A percentile compares a stretch with the other conserved stretches of the same genome.
phyloP scores from a whole-genome alignment of 2,797 vertebrate species.

The Lacerta agilis region DNA sequence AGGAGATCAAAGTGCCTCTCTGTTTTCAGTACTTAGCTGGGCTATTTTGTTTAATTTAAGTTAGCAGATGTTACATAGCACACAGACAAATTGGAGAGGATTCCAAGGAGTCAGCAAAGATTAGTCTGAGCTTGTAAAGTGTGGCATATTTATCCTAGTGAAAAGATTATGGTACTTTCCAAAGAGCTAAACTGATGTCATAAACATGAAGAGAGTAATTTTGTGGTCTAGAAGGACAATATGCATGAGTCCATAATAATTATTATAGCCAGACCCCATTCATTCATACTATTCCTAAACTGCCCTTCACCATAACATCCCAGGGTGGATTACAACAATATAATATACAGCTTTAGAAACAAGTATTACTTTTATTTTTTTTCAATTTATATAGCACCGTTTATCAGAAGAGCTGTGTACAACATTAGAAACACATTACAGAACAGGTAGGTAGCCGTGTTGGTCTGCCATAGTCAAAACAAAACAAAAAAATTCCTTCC shows the following conservation, averaged over 20 bases:
- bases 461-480: too few species aligned
- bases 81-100: not conserved
- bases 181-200: not conserved
- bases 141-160: constrained; percentile 2
- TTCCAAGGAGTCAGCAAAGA: not conserved
- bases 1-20: not conserved
- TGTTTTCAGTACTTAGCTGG: not conserved
- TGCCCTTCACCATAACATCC: too few species aligned
- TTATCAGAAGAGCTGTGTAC: too few species aligned
- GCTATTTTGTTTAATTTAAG: constrained; percentile 1
- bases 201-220: not conserved
- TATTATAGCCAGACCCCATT: not conserved
- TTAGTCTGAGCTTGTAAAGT: not conserved
- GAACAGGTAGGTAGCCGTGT: too few species aligned
- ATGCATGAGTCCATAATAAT: not conserved
- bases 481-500: too few species aligned
- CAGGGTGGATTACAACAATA: too few species aligned
- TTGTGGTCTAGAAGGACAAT: not conserved
- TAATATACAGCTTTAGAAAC: too few species aligned
- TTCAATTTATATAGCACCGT: too few species aligned
- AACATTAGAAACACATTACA: too few species aligned
- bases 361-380: too few species aligned
- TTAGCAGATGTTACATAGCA: not conserved
- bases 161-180: constrained; percentile 33
- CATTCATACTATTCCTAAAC: too few species aligned